These are phyloP conservation scores for Acanthisitta chloris DNA, from an alignment of 2,113 vertebrate species.

Conservation along the genomic window DNA sequence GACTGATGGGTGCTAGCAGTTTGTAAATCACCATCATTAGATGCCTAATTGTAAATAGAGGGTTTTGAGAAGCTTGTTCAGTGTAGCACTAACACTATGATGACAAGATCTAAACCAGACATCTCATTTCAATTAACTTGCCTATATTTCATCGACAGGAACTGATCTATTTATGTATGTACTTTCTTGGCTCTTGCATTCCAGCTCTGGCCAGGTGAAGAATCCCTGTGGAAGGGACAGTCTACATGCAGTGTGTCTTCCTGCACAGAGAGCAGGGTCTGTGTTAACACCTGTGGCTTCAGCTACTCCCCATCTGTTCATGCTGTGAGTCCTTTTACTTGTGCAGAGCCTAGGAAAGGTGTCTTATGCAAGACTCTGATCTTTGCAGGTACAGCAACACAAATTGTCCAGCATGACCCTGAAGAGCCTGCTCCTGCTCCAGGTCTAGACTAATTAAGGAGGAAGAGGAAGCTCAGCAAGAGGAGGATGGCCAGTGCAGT, in stretches of 20 bases:
- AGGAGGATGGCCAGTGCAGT: neutral
- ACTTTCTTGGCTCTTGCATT: neutral
- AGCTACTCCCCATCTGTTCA: neutral
- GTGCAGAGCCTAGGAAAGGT: neutral
- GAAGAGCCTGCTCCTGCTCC: neutral
- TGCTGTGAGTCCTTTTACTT: neutral
- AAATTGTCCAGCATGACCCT: neutral
- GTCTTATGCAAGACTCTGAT: neutral
- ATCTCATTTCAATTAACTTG: neutral
- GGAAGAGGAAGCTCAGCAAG: neutral
- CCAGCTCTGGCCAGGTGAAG: neutral
- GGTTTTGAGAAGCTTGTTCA: neutral
- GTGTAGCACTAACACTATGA: neutral
- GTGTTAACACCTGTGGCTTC: neutral
- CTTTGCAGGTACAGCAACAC: neutral
- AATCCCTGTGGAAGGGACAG: fast-evolving
- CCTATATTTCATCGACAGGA: neutral
- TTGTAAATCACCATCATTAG: neutral
- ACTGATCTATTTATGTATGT: neutral
- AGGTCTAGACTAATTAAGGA: neutral
- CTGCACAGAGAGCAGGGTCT: neutral
- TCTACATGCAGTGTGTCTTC: neutral
- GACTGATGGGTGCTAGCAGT: neutral
- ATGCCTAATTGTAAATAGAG: neutral
- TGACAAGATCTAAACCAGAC: neutral